Percentiles rank a stretch among this genome's conserved stretches.
Conservation (phyloP, 2,113 vertebrate species). For the Malurus cyaneus region DNA sequence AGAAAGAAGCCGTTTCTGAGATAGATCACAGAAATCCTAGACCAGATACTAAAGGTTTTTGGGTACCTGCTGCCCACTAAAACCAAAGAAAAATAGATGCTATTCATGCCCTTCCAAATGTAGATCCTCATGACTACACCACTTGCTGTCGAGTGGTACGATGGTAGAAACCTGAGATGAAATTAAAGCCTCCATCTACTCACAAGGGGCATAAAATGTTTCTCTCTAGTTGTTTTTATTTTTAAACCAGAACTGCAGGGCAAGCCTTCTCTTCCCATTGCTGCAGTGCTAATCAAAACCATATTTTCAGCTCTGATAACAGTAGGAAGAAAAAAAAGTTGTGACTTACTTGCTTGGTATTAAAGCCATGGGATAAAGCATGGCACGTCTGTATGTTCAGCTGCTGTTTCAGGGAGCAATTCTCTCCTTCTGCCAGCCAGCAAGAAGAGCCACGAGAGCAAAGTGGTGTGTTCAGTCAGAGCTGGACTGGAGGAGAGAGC, state of each 20-base stretch:
- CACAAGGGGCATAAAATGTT: not conserved
- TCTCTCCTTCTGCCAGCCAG: not conserved
- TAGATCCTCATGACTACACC: not conserved
- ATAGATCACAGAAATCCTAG: not conserved
- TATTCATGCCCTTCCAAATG: not conserved
- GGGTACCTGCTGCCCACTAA: not conserved
- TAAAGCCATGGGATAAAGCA: not conserved
- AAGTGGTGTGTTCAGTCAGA: not conserved
- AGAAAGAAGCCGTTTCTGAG: not conserved
- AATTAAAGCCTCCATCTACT: slow-evolving; percentile 9
- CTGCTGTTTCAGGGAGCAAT: not conserved
- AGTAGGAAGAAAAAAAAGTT: not conserved
- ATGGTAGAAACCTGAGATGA: not conserved
- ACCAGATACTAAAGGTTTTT: not conserved
- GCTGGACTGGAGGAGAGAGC: not conserved
- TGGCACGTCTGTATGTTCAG: not conserved
- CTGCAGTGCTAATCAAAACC: not conserved
- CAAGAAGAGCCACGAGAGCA: not conserved
- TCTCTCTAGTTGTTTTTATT: not conserved
- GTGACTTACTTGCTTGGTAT: not conserved
- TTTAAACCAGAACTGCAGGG: not conserved
- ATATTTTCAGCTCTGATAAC: not conserved
- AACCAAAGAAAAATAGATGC: not conserved
- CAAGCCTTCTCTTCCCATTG: not conserved
- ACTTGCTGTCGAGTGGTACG: not conserved